phyloP scores from a whole-genome alignment of 1,140 invertebrate species.

The Zaprionus kolodkinae region DNA sequence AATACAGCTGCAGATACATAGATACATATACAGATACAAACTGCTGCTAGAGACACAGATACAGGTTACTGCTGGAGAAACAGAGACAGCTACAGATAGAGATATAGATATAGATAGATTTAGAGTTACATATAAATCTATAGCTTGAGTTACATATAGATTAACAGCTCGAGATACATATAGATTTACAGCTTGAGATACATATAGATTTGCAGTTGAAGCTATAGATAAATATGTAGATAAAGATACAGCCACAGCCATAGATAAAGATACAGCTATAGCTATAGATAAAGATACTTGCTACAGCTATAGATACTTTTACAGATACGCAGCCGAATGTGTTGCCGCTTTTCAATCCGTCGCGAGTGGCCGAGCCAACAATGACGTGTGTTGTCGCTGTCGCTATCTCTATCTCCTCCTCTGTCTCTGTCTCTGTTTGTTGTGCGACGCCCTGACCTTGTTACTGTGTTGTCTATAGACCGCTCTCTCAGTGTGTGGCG shows the following conservation, averaged over 20 bases:
- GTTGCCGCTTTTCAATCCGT: conserved; percentile 22
- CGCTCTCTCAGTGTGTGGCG: neutral
- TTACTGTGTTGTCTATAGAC: conserved; percentile 54
- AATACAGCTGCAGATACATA: conserved; percentile 7
- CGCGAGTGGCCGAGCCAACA: conserved; percentile 42
- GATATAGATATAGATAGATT: no score
- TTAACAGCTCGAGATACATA: neutral
- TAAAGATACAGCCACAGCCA: conserved; percentile 3
- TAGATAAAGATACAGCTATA: conserved; percentile 2
- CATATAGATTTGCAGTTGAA: neutral
- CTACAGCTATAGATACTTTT: conserved; percentile 9
- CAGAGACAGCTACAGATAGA: conserved; percentile 8
- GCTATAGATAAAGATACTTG: conserved; percentile 3
- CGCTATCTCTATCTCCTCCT: conserved; percentile 20
- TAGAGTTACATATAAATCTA: neutral
- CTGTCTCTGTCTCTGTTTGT: conserved; percentile 31
- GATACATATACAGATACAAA: conserved; percentile 11
- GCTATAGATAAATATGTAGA: neutral
- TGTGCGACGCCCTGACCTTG: conserved; percentile 71
- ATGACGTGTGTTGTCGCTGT: conserved; percentile 61
- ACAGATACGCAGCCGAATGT: conserved; percentile 1
- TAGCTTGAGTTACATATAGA: no score
- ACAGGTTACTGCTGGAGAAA: neutral
- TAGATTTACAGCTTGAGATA: neutral
- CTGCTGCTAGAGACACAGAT: conserved; percentile 12